Conservation (phyloP, 1,140 invertebrate species). For the Macrostomum lignano region DNA sequence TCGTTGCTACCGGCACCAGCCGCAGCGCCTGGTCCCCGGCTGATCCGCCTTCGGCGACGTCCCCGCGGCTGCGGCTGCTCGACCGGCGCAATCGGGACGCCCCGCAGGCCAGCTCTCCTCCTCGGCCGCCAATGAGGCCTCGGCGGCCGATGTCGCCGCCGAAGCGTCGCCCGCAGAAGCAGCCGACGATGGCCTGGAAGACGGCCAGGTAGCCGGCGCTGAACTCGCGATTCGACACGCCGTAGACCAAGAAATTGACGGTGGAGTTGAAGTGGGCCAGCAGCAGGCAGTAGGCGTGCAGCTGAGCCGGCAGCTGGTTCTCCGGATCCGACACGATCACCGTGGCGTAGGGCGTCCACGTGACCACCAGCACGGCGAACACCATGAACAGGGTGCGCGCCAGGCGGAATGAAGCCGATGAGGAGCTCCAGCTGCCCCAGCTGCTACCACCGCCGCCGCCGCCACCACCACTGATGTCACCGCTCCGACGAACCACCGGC, state of each 20-base stretch:
- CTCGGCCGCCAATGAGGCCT: too few relatives aligned
- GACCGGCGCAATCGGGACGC: too few relatives aligned
- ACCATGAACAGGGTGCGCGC: conserved; percentile 15
- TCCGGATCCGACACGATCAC: conserved; percentile 13
- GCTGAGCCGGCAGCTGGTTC: conserved; percentile 11
- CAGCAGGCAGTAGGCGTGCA: conserved; percentile 16
- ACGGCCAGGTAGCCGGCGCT: conserved; percentile 7
- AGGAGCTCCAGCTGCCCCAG: background rate
- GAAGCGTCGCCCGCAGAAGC: too few relatives aligned
- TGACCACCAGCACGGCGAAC: conserved; percentile 15
- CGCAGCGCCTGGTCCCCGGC: too few relatives aligned
- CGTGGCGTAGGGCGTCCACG: conserved; percentile 20
- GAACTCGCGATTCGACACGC: conserved; percentile 12
- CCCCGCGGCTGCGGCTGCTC: too few relatives aligned
- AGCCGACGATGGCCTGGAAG: too few relatives aligned
- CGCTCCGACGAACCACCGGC: too few relatives aligned
- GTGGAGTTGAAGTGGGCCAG: conserved; percentile 19
- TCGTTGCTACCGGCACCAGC: too few relatives aligned
- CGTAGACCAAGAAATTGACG: conserved; percentile 16
- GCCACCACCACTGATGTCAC: too few relatives aligned
- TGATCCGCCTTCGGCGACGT: too few relatives aligned
- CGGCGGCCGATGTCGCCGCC: too few relatives aligned
- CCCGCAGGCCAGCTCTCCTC: too few relatives aligned
- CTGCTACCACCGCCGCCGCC: background rate
- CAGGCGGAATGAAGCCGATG: conserved; percentile 9